Percentiles rank a stretch among this genome's conserved stretches.
phyloP scores from a whole-genome alignment of 2,888 invertebrate species.

The Pinctada fucata region DNA sequence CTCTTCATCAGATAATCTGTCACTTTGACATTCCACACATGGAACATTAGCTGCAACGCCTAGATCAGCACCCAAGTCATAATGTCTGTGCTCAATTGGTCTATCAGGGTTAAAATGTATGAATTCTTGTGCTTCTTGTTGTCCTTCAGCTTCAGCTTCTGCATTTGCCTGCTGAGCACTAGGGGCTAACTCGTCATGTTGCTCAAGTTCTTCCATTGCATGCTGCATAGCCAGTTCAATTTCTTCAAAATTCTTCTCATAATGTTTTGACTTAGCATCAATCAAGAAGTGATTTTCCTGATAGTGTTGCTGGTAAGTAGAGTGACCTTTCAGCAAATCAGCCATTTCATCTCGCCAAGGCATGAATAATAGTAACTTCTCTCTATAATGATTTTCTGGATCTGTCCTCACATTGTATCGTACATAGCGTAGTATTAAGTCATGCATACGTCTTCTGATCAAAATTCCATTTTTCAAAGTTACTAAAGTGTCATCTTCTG shows the following conservation, averaged over 20 bases:
- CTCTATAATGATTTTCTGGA: slow-evolving; percentile 39
- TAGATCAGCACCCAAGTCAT: slow-evolving; percentile 46
- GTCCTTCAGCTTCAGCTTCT: no score
- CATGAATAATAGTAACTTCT: slow-evolving; percentile 17
- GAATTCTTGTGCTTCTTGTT: slow-evolving; percentile 35
- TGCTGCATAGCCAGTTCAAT: slow-evolving; percentile 29
- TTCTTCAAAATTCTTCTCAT: slow-evolving; percentile 45
- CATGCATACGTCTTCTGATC: slow-evolving; percentile 22
- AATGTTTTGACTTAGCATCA: slow-evolving; percentile 15
- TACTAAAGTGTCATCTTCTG: slow-evolving; percentile 18
- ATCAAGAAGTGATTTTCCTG: no score
- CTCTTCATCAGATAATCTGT: no score
- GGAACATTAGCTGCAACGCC: slow-evolving; percentile 23
- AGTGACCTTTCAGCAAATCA: slow-evolving; percentile 30
- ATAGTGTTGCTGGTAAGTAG: no score
- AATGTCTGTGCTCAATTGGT: slow-evolving; percentile 14
- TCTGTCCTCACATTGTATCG: slow-evolving; percentile 37
- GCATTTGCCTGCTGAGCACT: no score
- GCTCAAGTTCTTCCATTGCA: no score
- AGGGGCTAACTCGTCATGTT: no score
- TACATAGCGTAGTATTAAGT: no score
- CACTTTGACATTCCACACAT: background rate
- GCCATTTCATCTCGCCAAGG: slow-evolving; percentile 39
- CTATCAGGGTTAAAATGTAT: slow-evolving; percentile 43
- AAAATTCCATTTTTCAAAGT: slow-evolving; percentile 38